phyloP scores from a whole-genome alignment of 35 echinoderm and acorn worm genomes.

The Nesometra sesokonis region DNA sequence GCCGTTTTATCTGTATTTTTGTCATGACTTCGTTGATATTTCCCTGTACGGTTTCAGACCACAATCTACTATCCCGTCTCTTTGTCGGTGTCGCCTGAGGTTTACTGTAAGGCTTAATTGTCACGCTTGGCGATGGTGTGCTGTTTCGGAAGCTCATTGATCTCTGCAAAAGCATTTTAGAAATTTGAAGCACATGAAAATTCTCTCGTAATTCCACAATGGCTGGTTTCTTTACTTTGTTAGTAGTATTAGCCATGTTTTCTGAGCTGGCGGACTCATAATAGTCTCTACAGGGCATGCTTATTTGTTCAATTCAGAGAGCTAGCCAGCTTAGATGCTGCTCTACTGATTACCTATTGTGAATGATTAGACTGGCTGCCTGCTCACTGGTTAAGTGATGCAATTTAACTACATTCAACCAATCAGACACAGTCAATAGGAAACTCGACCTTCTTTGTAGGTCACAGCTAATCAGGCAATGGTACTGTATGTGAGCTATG shows the following conservation, averaged over 20 bases:
- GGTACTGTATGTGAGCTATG: no score
- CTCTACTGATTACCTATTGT: background rate
- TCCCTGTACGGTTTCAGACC: constrained; percentile 85
- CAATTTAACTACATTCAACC: background rate
- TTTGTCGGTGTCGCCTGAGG: constrained; percentile 90
- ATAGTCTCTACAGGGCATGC: background rate
- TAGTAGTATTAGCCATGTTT: background rate
- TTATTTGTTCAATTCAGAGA: background rate
- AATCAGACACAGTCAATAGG: background rate
- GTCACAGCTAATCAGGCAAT: background rate
- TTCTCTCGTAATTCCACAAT: background rate
- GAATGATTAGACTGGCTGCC: background rate
- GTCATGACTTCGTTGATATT: constrained; percentile 84
- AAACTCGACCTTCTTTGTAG: background rate
- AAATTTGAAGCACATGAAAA: background rate
- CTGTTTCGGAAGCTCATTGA: constrained; percentile 90
- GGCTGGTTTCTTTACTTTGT: background rate
- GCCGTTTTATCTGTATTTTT: constrained; percentile 80
- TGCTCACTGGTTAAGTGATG: background rate
- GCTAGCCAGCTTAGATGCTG: background rate
- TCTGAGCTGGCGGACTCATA: background rate
- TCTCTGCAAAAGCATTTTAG: constrained; percentile 42
- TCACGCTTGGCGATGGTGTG: constrained; percentile 52
- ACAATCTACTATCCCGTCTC: constrained; percentile 74
- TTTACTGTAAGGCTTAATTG: constrained; percentile 97